Evolutionary conservation across 2,797 vertebrate genomes (phyloP).

Genomic region (Crenichthys baileyi): DNA sequence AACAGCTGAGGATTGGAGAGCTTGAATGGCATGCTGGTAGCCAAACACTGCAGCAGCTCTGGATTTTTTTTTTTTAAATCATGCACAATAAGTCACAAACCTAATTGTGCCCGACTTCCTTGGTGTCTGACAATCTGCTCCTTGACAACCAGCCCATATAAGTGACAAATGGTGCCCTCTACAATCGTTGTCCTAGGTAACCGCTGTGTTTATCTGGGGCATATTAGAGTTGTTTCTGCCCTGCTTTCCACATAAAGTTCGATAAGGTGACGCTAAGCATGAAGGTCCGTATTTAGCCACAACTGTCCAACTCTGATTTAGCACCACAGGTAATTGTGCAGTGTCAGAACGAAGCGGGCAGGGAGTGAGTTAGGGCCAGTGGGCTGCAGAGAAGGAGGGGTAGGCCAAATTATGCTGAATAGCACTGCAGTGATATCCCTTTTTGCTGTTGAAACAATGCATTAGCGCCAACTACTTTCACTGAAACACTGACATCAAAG

Average conservation of each 20-base stretch:
- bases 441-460: constrained; percentile 72
- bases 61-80: constrained; percentile 28
- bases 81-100: constrained; percentile 63
- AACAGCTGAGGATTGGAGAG: constrained; percentile 19
- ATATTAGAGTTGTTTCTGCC: constrained; percentile 37
- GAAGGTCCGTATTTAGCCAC: constrained; percentile 67
- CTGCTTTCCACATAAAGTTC: constrained; percentile 54
- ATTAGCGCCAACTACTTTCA: constrained; percentile 66
- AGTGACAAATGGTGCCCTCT: constrained; percentile 69
- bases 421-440: constrained; percentile 68
- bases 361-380: constrained; percentile 47
- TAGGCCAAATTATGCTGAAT: constrained; percentile 69
- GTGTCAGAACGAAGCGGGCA: constrained; percentile 49
- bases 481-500: constrained; percentile 75
- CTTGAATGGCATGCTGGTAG: constrained; percentile 17
- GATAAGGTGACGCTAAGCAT: constrained; percentile 62
- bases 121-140: constrained; percentile 74
- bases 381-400: constrained; percentile 8
- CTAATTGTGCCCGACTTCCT: constrained; percentile 71
- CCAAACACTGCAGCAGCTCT: constrained; percentile 12
- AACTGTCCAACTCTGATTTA: constrained; percentile 67
- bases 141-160: constrained; percentile 71
- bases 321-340: constrained; percentile 66
- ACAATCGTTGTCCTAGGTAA: constrained; percentile 57
- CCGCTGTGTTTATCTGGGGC: constrained; percentile 59